A percentile compares a stretch with the other conserved stretches of the same genome.
These are phyloP conservation scores for Papilio helenus DNA, from an alignment of 1,140 invertebrate genomes.

Conservation along the genomic window DNA sequence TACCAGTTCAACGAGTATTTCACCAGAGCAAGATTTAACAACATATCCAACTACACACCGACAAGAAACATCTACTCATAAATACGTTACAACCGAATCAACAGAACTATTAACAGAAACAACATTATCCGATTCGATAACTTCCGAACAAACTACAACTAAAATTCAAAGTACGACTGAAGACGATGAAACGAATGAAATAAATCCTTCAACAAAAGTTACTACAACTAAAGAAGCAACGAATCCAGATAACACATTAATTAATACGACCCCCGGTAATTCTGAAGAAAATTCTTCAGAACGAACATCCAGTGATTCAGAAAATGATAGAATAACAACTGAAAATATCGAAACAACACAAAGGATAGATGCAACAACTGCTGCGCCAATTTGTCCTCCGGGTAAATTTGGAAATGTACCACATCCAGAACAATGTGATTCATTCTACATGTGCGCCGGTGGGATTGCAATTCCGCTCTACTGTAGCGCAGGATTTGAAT, in stretches of 20 bases:
- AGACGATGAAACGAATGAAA: background rate
- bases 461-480: conserved; percentile 44
- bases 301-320: background rate
- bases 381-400: conserved; percentile 44
- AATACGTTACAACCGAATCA: background rate
- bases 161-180: background rate
- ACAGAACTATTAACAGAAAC: background rate
- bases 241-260: background rate
- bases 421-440: conserved; percentile 51
- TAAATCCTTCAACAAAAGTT: background rate
- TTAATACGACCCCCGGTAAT: background rate
- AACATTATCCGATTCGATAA: background rate
- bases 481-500: conserved; percentile 44
- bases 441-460: conserved; percentile 49
- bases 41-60: background rate
- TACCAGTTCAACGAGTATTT: background rate
- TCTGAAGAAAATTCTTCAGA: conserved; percentile 4
- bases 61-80: background rate
- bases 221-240: background rate
- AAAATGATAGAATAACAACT: background rate
- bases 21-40: background rate
- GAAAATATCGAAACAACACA: background rate
- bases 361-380: conserved; percentile 33
- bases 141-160: background rate
- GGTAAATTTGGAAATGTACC: conserved; percentile 50